Percentiles rank a stretch among this genome's conserved stretches.
Evolutionary conservation across 2,113 vertebrate genomes (phyloP).

Genomic region (Phalacrocorax pelagicus): DNA sequence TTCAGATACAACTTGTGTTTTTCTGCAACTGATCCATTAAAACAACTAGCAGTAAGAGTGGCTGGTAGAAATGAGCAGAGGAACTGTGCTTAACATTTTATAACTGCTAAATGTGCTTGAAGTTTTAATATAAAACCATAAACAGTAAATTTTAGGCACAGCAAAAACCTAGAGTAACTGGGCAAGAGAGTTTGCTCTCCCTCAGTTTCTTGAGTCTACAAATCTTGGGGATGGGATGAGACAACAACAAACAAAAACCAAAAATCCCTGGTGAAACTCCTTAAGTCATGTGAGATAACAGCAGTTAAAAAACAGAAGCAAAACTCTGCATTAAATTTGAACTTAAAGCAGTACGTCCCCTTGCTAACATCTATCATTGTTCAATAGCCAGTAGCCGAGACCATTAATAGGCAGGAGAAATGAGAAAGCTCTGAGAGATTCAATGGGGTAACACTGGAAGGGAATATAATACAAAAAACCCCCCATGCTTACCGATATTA

Average conservation of each 20-base stretch:
- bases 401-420: neutral
- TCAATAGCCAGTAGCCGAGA: neutral
- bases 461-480: neutral
- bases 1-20: neutral
- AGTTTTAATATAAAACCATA: neutral
- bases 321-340: neutral
- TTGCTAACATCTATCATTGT: neutral
- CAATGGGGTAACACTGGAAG: neutral
- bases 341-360: neutral
- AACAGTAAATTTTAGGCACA: neutral
- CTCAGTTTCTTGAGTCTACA: neutral
- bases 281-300: neutral
- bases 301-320: neutral
- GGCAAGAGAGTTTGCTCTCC: neutral
- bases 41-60: neutral
- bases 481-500: rapidly evolving
- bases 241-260: neutral
- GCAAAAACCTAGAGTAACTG: neutral
- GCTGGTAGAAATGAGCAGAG: neutral
- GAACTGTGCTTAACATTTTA: neutral
- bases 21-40: neutral
- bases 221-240: neutral
- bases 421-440: neutral
- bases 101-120: neutral
- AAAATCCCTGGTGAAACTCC: neutral